Conservation (phyloP, 53 echinoderm and acorn worm genomes). For the Stichopus horrens region DNA sequence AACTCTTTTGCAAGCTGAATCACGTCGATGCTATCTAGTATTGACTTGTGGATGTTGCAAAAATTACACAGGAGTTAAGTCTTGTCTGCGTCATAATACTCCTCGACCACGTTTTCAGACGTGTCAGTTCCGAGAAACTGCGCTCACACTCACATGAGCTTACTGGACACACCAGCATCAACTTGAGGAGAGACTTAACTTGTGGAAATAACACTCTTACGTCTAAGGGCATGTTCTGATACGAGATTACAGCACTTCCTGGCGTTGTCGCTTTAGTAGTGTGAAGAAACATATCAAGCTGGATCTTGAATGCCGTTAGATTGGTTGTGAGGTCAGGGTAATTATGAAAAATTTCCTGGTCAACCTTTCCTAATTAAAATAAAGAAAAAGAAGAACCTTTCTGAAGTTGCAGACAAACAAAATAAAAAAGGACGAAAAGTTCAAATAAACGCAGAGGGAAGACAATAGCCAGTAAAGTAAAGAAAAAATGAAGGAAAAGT, state of each 20-base stretch:
- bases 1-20: slow-evolving; percentile 48
- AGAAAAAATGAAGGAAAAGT: not conserved
- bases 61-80: slow-evolving; percentile 50
- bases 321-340: no score
- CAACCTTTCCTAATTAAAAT: no score
- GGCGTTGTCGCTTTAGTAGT: no score
- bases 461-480: not conserved
- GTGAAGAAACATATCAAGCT: no score
- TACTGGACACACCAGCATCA: slow-evolving; percentile 34
- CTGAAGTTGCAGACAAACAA: no score
- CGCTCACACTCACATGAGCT: slow-evolving; percentile 56
- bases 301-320: no score
- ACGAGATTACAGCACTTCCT: no score
- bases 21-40: slow-evolving; percentile 39
- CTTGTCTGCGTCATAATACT: slow-evolving; percentile 47
- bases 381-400: no score
- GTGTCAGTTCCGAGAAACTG: slow-evolving; percentile 50
- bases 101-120: slow-evolving; percentile 50
- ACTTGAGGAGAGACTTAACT: slow-evolving; percentile 4
- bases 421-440: no score
- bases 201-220: no score
- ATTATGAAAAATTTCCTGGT: no score
- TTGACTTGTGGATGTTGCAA: slow-evolving; percentile 51
- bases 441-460: not conserved
- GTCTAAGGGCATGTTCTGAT: no score